Base-by-base conservation (phyloP, 2,888 invertebrate genomes). In the Sphaerophoria taeniata region DNA sequence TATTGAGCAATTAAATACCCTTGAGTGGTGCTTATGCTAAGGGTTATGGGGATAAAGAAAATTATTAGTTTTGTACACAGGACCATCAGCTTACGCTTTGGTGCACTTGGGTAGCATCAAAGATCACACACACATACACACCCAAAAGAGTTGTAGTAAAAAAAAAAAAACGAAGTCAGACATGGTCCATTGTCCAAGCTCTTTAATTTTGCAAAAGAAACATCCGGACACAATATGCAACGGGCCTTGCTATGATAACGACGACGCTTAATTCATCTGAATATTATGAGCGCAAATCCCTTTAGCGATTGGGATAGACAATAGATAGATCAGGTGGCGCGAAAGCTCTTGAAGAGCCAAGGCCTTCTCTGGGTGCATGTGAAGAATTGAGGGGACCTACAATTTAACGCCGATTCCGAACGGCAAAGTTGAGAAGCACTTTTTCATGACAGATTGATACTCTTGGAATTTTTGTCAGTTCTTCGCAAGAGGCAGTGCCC, bases 1-100 rank as follows among this genome's bases (percentile, higher is more conserved):
- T 85, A 81, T 85, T 69, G 63, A 77, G 77, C 81, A 81, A 85
- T 85, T 85, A 85, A 81, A 71, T 55, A 56, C 67, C 65, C 53
- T 71, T 36, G 31, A 9, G 45, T 76, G 16, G 55, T 56, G n/a
- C 12, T 43, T 53, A 5, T n/a, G n/a, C n/a, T n/a, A 4, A 5
- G 67, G 53, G 53, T 61, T 39, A 14, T 43, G 65, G 16, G 82
- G 45, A 73, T 47, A 70, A 76, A 81, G 81, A 72, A 85, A 81
- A 85, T 85, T 85, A 76, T 81, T 85, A 85, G 81, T 81, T 85
- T 77, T 58, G 56, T 31, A 43, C 49, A 79, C 31, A 78, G 33
- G 65, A 53, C 43, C 60, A 60, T 60, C 9, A 43, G 39, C 49
- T 3, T 47, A n/a, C n/a, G 39, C 9, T 24, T 47, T 7, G 6